Evolutionary conservation across 2,888 invertebrate genomes (phyloP), one percentile per base, ranked within the genome.

Genomic region (Aphidoletes aphidimyza): DNA sequence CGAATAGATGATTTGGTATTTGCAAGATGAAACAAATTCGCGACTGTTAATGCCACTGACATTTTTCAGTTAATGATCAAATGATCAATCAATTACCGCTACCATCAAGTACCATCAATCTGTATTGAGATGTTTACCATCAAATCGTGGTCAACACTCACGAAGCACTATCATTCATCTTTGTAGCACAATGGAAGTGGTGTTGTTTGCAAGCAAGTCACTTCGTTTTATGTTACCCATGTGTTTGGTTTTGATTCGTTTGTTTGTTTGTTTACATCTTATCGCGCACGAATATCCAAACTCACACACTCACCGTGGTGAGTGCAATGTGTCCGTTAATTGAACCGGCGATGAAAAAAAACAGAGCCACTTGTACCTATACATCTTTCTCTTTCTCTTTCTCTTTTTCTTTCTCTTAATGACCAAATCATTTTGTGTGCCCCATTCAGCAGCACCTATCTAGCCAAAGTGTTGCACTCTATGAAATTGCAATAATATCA

Each of bases 341-440:
- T 69, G 34, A 30, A 69, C 69, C 69, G 69, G 14, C n/a, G n/a
- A 69, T 69, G 69, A 17, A 22, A n/a, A 69, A 69, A 30, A 69
- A 14, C 34, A 17, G n/a, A n/a, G n/a, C n/a, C 42, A 42, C 42
- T 42, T 42, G 8, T 42, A 11, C 2, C 22, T 47, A 11, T 8
- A 22, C 3, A n/a, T 54, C 54, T 14, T 2, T 22, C 17, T 17
- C 17, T 22, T 2, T 54, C n/a, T 54, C 6, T n/a, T 39, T 39
- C 39, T 5, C 11, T 39, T 39, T 39, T 39, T 5, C 11, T 39
- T 39, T 39, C 39, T 39, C 17, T 47, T 17, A 42, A 42, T 42
- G 42, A 14, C 14, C 42, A 42, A 42, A 42, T 42, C 42, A 42
- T 42, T 42, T 42, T 42, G 6, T 14, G 14, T 42, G 42, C 42